These are phyloP conservation scores for Pseudomyrmex concolor DNA, from an alignment of 1,140 invertebrate genomes.

Conservation along the genomic window DNA sequence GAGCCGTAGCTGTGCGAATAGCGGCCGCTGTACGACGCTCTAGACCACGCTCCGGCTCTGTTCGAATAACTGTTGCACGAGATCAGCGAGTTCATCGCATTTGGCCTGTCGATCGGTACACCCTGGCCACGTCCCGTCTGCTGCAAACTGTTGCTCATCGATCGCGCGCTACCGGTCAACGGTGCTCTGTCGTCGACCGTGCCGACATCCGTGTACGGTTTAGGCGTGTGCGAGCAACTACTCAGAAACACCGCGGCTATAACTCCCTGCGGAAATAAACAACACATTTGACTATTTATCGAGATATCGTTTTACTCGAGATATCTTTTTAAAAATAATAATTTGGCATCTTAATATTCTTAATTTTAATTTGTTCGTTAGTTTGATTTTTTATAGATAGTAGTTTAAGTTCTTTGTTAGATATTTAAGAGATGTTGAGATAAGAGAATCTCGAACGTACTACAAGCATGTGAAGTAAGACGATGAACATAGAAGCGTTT, in stretches of 20 bases:
- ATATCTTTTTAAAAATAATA: no score
- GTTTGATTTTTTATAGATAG: no score
- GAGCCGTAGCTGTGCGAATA: conserved; percentile 87
- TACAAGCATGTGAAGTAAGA: conserved; percentile 88
- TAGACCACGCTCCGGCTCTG: conserved; percentile 87
- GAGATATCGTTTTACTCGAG: background rate
- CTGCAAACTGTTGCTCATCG: conserved; percentile 39
- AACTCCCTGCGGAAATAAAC: conserved; percentile 77
- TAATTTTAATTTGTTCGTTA: no score
- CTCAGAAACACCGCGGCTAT: conserved; percentile 81
- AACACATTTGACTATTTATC: background rate
- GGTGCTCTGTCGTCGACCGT: conserved; percentile 76
- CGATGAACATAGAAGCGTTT: conserved; percentile 90
- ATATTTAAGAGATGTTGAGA: background rate
- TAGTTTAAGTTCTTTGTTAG: background rate
- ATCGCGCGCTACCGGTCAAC: conserved; percentile 76
- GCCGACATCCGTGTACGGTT: conserved; percentile 82
- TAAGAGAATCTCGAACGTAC: conserved; percentile 83
- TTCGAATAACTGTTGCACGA: conserved; percentile 92
- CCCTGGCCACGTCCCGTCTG: conserved; percentile 61
- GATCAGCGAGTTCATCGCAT: conserved; percentile 90
- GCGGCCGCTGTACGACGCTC: conserved; percentile 82
- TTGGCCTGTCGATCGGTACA: conserved; percentile 84
- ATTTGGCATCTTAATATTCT: no score
- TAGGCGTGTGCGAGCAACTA: conserved; percentile 77